Percentiles rank a stretch among this genome's conserved stretches.
phyloP scores from a whole-genome alignment of 2,113 vertebrate species.

The Empidonax alnorum region DNA sequence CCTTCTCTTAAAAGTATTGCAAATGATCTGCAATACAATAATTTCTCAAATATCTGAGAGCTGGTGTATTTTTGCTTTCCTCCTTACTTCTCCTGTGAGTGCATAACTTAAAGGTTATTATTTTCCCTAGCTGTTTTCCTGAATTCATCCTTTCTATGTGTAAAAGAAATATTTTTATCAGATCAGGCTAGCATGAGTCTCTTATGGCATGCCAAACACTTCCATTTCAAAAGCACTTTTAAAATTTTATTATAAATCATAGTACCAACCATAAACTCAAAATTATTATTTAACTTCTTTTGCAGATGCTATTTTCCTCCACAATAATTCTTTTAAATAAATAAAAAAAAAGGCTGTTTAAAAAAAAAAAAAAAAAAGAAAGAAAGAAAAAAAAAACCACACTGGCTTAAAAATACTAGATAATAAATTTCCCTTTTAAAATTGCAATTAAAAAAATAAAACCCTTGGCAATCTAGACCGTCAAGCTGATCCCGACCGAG shows the following conservation, averaged over 20 bases:
- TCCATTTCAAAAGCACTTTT: background rate
- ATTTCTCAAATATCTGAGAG: background rate
- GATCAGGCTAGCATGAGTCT: background rate
- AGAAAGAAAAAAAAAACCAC: no score
- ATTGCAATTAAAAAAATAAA: background rate
- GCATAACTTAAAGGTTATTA: background rate
- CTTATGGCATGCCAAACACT: background rate
- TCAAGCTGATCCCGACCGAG: background rate
- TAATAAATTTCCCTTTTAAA: background rate
- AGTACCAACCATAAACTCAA: background rate
- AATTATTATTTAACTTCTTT: background rate
- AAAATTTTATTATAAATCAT: background rate
- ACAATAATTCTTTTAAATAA: background rate
- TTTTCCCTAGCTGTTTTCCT: background rate
- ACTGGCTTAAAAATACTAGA: background rate
- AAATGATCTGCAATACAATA: background rate
- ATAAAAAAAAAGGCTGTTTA: background rate
- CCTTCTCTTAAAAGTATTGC: background rate
- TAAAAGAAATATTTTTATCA: background rate
- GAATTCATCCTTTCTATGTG: background rate
- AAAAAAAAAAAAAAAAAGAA: no score
- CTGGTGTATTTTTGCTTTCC: background rate
- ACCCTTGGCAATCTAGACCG: background rate
- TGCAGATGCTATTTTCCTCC: background rate
- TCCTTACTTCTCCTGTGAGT: background rate